Evolutionary conservation across 2,888 invertebrate species (phyloP), one percentile per base, ranked within the genome.

Genomic region (Eupithecia insigniata): DNA sequence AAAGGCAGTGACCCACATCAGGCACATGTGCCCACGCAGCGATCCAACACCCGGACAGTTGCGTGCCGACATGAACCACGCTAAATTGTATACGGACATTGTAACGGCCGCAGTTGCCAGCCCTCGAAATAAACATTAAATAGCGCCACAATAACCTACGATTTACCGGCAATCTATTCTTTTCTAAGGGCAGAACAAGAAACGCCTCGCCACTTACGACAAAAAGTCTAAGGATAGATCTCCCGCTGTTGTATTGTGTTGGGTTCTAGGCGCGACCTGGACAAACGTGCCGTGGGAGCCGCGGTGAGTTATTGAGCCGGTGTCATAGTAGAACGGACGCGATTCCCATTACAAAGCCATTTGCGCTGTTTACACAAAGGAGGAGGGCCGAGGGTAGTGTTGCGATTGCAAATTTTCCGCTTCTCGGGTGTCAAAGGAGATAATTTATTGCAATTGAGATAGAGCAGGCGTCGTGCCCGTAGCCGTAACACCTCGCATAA

Each of bases 121-220:
- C 88, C 90, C 88, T 89, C 88, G 85, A 89, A 86, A 92, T 89
- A 86, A 82, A 89, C 85, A 91, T 92, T 90, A 91, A 92, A 92
- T 88, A 89, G 87, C 85, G 81, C 87, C 88, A 93, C 92, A 94
- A 93, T 92, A 89, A 88, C 87, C 88, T 79, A 87, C 90, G 88
- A 93, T 93, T 93, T 92, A 92, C 92, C 92, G 93, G 90, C 93
- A 92, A 94, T 93, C 92, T 93, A 89, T 91, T 91, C 89, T 90
- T 90, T 92, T 93, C 90, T 92, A 86, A 84, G 85, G 82, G 78
- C 82, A 86, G 86, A 85, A 88, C 89, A 89, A 89, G 90, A 86
- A 90, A 92, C 92, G 92, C 92, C 93, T 92, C 85, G 85, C 90
- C 90, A 90, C 93, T 92, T 89, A 89, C 87, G 87, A 92, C 91